A percentile compares a stretch with the other conserved stretches of the same genome.
These are phyloP conservation scores for Bubo scandiacus DNA, from an alignment of 2,113 vertebrate genomes.

Conservation along the genomic window DNA sequence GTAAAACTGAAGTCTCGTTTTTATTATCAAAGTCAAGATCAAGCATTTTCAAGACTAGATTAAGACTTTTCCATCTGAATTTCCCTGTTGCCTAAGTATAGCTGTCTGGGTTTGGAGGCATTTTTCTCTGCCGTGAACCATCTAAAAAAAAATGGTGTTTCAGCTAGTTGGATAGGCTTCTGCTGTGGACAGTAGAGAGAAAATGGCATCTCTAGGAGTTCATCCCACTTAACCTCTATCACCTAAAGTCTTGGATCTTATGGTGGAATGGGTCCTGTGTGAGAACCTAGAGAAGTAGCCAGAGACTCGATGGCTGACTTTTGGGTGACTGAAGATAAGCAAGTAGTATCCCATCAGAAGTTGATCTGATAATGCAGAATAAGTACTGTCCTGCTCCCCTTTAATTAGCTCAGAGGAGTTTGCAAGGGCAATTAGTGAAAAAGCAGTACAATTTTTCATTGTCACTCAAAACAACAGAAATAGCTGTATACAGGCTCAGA, in stretches of 20 bases:
- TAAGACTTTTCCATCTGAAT: background rate
- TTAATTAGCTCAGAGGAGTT: background rate
- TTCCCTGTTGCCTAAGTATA: background rate
- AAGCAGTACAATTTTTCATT: background rate
- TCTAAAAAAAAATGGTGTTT: background rate
- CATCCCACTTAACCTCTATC: background rate
- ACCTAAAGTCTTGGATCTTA: background rate
- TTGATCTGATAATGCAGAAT: background rate
- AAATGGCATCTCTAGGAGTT: background rate
- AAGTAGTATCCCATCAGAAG: background rate
- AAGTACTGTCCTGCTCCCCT: background rate
- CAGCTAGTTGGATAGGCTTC: background rate
- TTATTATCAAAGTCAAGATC: background rate
- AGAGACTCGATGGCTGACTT: background rate
- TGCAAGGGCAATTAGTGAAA: background rate
- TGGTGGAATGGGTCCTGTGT: background rate
- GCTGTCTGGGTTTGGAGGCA: background rate
- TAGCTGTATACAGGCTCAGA: background rate
- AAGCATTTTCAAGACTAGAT: background rate
- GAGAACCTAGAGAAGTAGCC: background rate
- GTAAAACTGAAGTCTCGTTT: background rate
- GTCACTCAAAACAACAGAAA: background rate
- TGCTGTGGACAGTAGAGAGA: background rate
- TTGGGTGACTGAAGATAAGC: background rate
- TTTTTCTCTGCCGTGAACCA: background rate